phyloP scores from a whole-genome alignment of 2,113 vertebrate genomes.

The Stigmatopora nigra region DNA sequence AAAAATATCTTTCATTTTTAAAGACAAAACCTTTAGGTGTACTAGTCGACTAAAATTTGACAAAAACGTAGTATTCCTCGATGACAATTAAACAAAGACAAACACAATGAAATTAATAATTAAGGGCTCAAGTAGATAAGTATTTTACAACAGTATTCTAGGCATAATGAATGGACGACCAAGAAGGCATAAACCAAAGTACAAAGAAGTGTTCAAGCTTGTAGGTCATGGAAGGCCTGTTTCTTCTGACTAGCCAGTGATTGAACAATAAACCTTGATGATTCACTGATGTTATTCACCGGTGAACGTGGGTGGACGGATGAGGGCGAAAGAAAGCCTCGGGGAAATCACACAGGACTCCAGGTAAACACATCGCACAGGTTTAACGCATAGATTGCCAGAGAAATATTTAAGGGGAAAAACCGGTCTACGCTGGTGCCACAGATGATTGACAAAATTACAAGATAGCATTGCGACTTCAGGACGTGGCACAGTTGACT shows the following conservation, averaged over 20 bases:
- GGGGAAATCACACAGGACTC: constrained; percentile 41
- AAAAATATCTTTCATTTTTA: no score
- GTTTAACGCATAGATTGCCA: constrained; percentile 30
- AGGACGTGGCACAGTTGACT: background rate
- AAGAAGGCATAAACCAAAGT: background rate
- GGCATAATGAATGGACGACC: background rate
- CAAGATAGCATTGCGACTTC: background rate
- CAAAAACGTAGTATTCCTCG: no score
- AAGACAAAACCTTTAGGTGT: no score
- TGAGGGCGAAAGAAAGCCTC: constrained; percentile 33
- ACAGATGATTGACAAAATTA: background rate
- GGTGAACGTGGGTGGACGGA: background rate
- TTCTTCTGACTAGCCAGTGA: constrained; percentile 42
- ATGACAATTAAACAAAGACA: no score
- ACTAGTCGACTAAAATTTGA: no score
- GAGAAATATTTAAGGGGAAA: constrained; percentile 21
- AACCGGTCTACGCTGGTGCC: background rate
- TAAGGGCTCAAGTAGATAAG: no score
- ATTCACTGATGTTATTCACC: constrained; percentile 43
- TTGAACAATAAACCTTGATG: constrained; percentile 37
- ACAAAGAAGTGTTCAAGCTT: constrained; percentile 7
- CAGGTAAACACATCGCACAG: constrained; percentile 36
- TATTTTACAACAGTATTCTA: background rate
- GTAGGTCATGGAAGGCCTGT: constrained; percentile 25
- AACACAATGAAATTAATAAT: no score